These are phyloP conservation scores for Syngnathus floridae DNA, from an alignment of 2,113 vertebrate species.

Conservation along the genomic window DNA sequence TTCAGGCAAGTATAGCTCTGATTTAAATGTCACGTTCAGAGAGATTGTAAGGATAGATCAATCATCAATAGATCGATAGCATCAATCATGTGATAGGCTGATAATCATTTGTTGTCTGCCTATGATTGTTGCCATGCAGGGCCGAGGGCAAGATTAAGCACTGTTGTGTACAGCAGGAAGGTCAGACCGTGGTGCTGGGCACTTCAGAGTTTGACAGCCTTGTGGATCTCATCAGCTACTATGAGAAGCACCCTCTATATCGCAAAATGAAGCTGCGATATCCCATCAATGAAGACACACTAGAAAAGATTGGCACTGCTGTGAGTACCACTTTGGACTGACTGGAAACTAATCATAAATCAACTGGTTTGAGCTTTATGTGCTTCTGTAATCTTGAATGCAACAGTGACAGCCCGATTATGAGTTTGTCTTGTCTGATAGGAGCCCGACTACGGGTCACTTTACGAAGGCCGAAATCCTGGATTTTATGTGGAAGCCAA, in stretches of 20 bases:
- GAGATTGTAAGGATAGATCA: not conserved
- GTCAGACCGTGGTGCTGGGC: slow-evolving; percentile 87
- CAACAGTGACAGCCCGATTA: not conserved
- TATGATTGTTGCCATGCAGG: slow-evolving; percentile 58
- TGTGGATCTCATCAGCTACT: slow-evolving; percentile 94
- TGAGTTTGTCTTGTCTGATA: slow-evolving; percentile 45
- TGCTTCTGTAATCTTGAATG: not conserved
- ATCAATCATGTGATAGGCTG: not conserved
- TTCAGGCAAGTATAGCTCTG: slow-evolving; percentile 74
- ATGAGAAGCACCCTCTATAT: slow-evolving; percentile 93
- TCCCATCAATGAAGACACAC: slow-evolving; percentile 95
- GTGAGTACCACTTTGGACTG: slow-evolving; percentile 68
- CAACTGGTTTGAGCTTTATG: not conserved
- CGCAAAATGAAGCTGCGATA: slow-evolving; percentile 98
- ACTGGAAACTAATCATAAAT: not conserved
- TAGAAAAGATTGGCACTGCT: slow-evolving; percentile 97
- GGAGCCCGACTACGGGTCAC: slow-evolving; percentile 94
- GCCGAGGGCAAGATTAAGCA: slow-evolving; percentile 99
- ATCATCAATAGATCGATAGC: too few species aligned
- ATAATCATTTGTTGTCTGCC: not conserved
- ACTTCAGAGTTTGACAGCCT: slow-evolving; percentile 96
- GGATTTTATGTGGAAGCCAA: slow-evolving; percentile 98
- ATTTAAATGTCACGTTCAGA: not conserved
- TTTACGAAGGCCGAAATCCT: slow-evolving; percentile 91
- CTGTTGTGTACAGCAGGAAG: slow-evolving; percentile 94